These are phyloP conservation scores for Strongylocentrotus purpuratus DNA, from an alignment of 35 echinoderm and acorn worm species.

Conservation along the genomic window DNA sequence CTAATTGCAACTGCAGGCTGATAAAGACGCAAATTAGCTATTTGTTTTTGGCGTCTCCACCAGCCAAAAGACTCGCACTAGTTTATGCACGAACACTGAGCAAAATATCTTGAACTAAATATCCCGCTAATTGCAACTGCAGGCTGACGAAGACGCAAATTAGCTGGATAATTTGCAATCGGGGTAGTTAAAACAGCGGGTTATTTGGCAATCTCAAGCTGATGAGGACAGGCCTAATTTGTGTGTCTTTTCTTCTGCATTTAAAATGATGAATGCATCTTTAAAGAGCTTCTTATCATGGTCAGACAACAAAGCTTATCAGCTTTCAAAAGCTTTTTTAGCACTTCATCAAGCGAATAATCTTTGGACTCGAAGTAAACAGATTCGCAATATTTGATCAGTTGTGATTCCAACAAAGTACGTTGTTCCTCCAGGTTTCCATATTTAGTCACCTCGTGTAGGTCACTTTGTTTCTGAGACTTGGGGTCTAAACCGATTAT, in stretches of 20 bases:
- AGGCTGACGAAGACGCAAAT: no score
- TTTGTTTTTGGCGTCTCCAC: no score
- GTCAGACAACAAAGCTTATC: slow-evolving; percentile 33
- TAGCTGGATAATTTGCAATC: no score
- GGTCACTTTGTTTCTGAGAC: not conserved
- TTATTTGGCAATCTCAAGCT: no score
- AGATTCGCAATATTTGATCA: slow-evolving; percentile 6
- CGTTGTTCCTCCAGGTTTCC: not conserved
- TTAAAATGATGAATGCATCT: not conserved
- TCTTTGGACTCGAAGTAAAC: not conserved
- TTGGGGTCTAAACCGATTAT: not conserved
- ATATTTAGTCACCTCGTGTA: not conserved
- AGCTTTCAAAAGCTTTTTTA: slow-evolving; percentile 2
- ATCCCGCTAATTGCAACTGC: no score
- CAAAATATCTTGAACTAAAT: no score
- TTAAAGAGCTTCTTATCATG: slow-evolving; percentile 26
- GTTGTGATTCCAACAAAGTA: not conserved
- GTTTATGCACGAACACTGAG: no score
- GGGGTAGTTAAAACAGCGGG: no score
- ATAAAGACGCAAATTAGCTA: no score
- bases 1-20: no score
- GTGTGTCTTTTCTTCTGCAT: not conserved
- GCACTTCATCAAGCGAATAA: slow-evolving; percentile 15
- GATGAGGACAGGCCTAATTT: no score
- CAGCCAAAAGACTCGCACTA: no score